Evolutionary conservation across 2,113 vertebrate genomes (phyloP), one percentile per base, ranked within the genome.

Genomic region (Eretmochelys imbricata): DNA sequence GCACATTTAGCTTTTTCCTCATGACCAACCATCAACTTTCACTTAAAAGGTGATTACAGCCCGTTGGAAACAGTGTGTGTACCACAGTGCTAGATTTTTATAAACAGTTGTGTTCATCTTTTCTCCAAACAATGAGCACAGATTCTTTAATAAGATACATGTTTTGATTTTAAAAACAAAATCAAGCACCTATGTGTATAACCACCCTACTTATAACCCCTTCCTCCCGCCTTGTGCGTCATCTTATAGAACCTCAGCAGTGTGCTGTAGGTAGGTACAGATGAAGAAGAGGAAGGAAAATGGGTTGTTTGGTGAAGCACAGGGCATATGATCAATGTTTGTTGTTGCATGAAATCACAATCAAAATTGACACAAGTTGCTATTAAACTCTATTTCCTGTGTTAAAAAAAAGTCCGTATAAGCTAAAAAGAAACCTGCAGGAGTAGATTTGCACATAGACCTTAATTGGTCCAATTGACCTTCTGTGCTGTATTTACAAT

Each of bases 381-480:
- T 98, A 99, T 98, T 98, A 99, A 98, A 98, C 96, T 97, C 97
- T 93, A 98, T 99, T 99, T 99, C 99, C 98, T 99, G 97, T 99
- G 97, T 97, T 98, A 98, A 98, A 98, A 98, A 97, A 97, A 96
- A 98, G 96, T 95, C 97, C 91, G 93, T 91, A 95, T 98, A 96
- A 97, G 98, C 98, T 90, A 98, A 97, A 98, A 97, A 98, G 98
- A 98, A 98, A 98, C 98, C 98, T 97, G 96, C 97, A 96, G 98
- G 98, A 98, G 98, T 98, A 98, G 98, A 98, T 99, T 99, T 98
- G 97, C 98, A 99, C 99, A 98, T 98, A 97, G 98, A 99, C 98
- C 98, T 97, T 98, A 99, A 99, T 99, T 99, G 99, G 98, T 97
- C 98, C 98, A 99, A 98, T 99, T 99, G 99, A 99, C 99, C 99